Base-by-base conservation (phyloP, 1,140 invertebrate genomes). In the Pseudomyrmex concolor region DNA sequence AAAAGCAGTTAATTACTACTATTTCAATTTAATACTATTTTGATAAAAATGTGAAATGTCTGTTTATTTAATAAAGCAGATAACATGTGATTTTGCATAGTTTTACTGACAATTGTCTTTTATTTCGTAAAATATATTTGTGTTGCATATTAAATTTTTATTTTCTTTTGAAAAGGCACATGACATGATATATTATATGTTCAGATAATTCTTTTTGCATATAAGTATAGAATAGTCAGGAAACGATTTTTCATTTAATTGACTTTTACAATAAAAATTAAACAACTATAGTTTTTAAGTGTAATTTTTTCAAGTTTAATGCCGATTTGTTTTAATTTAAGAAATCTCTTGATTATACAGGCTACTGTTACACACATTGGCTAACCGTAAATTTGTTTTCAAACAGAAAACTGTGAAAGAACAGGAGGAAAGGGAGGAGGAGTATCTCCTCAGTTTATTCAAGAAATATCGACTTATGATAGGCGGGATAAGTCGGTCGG, bases 381-480 rank as follows among this genome's bases (percentile, higher is more conserved):
- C 15, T 57, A 8, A 43, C 13, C 13, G 5, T n/a, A 9, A 5
- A 57, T 13, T 59, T 15, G 13, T 34, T 78, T 34, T 7, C 34
- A 34, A 25, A 78, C 19, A 19, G 55, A 15, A 25, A 80, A 34
- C 4, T 34, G 34, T 34, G 34, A 34, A 34, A 34, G 34, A 34
- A 34, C 34, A 34, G 34, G 0, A 34, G 5, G 5, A 34, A 34
- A 34, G 34, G 34, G 34, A 34, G 34, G 34, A 34, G 34, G 5
- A 7, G 34, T 34, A 34, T 60, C 51, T 51, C n/a, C 34, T 2
- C 19, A 34, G 22, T 60, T 63, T 87, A 72, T 83, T 77, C 74
- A 1, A 34, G 34, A 72, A 76, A 77, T 67, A 83, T 50, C 54
- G 43, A 43, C 70, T 34, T 34, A 74, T 88, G 84, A 70, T 72